These are phyloP conservation scores for Lepilemur septentrionalis DNA, from an alignment of 2,797 vertebrate genomes.

Conservation along the genomic window DNA sequence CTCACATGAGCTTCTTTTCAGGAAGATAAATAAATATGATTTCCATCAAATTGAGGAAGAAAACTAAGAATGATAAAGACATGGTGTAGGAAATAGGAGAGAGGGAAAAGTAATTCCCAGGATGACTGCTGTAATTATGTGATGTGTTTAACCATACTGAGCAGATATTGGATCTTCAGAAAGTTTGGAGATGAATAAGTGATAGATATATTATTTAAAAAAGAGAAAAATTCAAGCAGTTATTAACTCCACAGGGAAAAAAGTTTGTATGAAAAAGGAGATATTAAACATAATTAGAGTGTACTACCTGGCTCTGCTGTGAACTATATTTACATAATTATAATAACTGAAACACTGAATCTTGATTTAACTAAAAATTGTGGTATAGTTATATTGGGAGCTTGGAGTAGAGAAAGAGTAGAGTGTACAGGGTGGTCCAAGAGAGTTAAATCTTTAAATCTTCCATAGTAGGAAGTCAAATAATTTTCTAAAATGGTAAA, in stretches of 20 bases:
- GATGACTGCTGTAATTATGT: background rate
- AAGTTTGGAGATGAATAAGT: background rate
- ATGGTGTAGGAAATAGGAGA: background rate
- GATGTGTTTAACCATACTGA: background rate
- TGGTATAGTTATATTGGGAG: background rate
- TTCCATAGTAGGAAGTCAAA: background rate
- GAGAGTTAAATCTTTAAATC: background rate
- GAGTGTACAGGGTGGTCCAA: background rate
- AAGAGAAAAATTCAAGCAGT: background rate
- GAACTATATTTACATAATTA: background rate
- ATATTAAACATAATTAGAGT: background rate
- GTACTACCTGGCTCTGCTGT: background rate
- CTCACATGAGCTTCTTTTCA: background rate
- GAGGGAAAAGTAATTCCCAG: background rate
- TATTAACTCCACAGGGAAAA: background rate
- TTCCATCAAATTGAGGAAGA: background rate
- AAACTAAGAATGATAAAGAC: background rate
- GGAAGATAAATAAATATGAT: conserved; percentile 19
- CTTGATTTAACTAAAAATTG: background rate
- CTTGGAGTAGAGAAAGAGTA: background rate
- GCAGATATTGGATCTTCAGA: background rate
- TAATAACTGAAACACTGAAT: background rate
- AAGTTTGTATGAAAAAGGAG: background rate
- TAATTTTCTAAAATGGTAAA: background rate
- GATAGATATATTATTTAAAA: background rate